phyloP scores from a whole-genome alignment of 2,888 invertebrate species.

The Gibbula magus region DNA sequence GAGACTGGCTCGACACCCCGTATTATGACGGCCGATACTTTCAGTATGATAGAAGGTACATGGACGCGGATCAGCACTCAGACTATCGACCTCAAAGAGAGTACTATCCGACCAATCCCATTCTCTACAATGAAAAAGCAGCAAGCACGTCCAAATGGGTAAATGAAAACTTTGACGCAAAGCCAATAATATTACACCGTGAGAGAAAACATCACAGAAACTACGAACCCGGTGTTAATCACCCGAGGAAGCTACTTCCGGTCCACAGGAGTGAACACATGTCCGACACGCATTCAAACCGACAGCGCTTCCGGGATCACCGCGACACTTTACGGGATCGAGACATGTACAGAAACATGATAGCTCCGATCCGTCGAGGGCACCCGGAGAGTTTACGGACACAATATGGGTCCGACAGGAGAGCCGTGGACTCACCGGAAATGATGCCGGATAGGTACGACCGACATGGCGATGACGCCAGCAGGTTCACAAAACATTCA shows the following conservation, averaged over 20 bases:
- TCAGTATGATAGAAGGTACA: constrained; percentile 1
- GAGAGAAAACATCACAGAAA: neutral
- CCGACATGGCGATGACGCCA: constrained; percentile 3
- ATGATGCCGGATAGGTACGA: constrained; percentile 3
- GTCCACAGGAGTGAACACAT: neutral
- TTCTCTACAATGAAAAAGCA: neutral
- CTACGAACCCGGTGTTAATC: neutral
- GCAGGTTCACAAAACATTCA: neutral
- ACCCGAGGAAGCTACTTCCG: neutral
- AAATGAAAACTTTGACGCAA: neutral
- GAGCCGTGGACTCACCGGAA: neutral
- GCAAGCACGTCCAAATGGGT: neutral
- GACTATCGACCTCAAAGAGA: neutral
- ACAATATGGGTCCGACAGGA: neutral
- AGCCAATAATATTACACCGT: neutral
- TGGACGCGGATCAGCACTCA: neutral
- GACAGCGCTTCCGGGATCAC: neutral
- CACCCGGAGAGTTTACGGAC: neutral
- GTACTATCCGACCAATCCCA: neutral
- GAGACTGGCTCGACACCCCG: constrained; percentile 17
- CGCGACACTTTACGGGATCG: neutral
- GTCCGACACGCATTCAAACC: neutral
- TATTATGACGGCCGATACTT: constrained; percentile 14
- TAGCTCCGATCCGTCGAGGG: neutral
- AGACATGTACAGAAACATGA: neutral